Evolutionary conservation across 2,113 vertebrate species (phyloP).

Genomic region (Octodon degus): DNA sequence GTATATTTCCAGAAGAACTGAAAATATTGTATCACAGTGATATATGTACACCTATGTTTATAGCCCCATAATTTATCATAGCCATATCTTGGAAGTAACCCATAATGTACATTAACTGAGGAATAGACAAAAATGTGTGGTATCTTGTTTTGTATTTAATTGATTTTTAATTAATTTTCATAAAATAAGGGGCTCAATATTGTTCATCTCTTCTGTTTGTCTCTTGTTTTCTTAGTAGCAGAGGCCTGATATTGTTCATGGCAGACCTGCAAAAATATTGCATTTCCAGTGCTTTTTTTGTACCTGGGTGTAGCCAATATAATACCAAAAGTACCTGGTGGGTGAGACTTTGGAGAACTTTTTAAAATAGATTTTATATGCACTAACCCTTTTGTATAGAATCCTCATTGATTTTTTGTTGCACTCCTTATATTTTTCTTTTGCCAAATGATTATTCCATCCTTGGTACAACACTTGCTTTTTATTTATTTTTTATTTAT

Average conservation of each 20-base stretch:
- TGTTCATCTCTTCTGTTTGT: background rate
- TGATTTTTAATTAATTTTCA: background rate
- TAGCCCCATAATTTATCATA: no score
- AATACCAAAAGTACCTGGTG: background rate
- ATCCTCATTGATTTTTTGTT: background rate
- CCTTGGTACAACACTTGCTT: background rate
- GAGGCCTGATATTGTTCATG: background rate
- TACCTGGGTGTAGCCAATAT: background rate
- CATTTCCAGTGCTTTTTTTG: background rate
- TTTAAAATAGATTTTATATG: background rate
- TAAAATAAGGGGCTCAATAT: background rate
- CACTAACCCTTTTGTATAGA: background rate
- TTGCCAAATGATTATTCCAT: background rate
- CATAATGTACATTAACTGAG: no score
- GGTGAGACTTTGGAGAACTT: background rate
- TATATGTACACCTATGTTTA: no score
- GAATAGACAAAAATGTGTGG: no score
- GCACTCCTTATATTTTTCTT: background rate
- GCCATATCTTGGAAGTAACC: no score
- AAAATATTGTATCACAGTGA: no score
- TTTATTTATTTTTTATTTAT: background rate
- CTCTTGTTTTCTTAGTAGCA: background rate
- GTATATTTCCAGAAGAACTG: no score
- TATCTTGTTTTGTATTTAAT: background rate
- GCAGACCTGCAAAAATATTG: background rate